Evolutionary conservation across 2,888 invertebrate species (phyloP).

Genomic region (Aradus depressus): DNA sequence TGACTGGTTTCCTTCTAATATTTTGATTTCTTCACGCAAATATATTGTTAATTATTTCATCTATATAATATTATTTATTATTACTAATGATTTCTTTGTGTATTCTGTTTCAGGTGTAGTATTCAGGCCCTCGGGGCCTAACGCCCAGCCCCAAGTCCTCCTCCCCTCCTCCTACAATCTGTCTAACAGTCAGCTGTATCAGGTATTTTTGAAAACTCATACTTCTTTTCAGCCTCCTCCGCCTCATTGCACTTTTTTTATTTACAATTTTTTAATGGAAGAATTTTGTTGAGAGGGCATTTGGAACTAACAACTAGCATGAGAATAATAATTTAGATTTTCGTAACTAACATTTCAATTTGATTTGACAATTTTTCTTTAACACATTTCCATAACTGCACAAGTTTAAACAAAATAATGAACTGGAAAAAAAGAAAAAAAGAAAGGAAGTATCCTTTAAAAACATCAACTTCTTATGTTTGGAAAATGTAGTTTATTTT

Average conservation of each 20-base stretch:
- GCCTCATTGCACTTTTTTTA: background rate
- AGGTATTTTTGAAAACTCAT: constrained; percentile 40
- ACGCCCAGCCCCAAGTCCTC: constrained; percentile 41
- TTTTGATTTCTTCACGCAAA: background rate
- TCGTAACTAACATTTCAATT: too few relatives aligned
- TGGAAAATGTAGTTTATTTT: too few relatives aligned
- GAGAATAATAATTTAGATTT: too few relatives aligned
- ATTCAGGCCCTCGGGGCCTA: constrained; percentile 53
- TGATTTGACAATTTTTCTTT: too few relatives aligned
- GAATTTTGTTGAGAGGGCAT: too few relatives aligned
- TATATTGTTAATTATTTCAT: background rate
- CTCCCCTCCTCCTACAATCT: constrained; percentile 50
- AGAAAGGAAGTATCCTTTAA: too few relatives aligned
- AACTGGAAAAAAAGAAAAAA: too few relatives aligned
- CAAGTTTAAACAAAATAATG: too few relatives aligned
- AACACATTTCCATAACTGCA: too few relatives aligned
- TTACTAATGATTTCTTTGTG: background rate
- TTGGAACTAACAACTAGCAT: too few relatives aligned
- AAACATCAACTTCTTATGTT: too few relatives aligned
- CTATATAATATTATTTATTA: background rate
- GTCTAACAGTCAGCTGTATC: constrained; percentile 50
- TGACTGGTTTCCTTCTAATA: background rate
- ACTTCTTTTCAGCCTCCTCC: background rate
- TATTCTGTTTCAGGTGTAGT: constrained; percentile 45
- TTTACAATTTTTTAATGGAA: too few relatives aligned